Conservation (phyloP, 2,888 invertebrate species). For the Abrostola tripartita region DNA sequence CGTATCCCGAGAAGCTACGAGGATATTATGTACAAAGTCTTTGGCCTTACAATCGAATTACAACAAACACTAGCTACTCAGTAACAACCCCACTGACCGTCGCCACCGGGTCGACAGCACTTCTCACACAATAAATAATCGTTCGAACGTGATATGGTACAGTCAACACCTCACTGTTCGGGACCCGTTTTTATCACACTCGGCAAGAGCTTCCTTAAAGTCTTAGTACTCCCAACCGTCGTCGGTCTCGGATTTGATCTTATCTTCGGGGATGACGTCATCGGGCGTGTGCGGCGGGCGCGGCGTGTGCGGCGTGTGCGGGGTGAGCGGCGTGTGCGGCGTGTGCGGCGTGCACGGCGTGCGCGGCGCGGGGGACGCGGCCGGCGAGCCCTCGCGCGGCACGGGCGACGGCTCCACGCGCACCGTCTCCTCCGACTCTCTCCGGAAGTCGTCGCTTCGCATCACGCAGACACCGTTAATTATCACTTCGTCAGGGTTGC, state of each 20-base stretch:
- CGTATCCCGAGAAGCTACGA: constrained; percentile 70
- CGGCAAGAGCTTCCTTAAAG: constrained; percentile 45
- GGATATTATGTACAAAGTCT: constrained; percentile 84
- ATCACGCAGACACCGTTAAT: constrained; percentile 98
- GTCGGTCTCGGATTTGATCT: constrained; percentile 89
- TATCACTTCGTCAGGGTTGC: constrained; percentile 92
- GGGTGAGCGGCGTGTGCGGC: constrained; percentile 62
- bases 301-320: constrained; percentile 63
- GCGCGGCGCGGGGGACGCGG: constrained; percentile 64
- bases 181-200: constrained; percentile 66
- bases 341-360: constrained; percentile 72
- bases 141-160: constrained; percentile 58
- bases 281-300: constrained; percentile 64
- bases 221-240: constrained; percentile 90
- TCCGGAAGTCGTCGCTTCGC: constrained; percentile 93
- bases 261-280: constrained; percentile 82
- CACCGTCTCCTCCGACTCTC: constrained; percentile 91
- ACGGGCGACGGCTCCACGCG: constrained; percentile 93
- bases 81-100: constrained; percentile 73
- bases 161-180: constrained; percentile 58
- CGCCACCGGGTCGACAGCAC: constrained; percentile 54
- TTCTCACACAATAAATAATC: constrained; percentile 65
- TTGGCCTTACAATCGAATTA: constrained; percentile 84
- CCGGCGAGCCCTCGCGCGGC: constrained; percentile 82
- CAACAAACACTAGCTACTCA: constrained; percentile 71